phyloP scores from a whole-genome alignment of 2,888 invertebrate genomes.

The Heliconius aoede region DNA sequence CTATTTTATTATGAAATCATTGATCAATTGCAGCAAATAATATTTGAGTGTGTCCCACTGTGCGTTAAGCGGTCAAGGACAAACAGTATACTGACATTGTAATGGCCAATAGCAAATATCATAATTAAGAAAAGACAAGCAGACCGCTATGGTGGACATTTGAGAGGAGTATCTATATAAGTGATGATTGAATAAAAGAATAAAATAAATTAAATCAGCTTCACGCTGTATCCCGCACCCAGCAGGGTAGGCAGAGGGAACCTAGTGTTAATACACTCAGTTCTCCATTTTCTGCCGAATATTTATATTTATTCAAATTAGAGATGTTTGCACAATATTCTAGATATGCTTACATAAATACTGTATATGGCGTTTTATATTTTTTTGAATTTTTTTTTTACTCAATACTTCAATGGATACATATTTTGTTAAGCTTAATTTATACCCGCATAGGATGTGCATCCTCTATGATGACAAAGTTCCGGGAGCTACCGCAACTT shows the following conservation, averaged over 20 bases:
- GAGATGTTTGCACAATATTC: too few species aligned
- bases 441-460: constrained; percentile 55
- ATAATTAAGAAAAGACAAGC: neutral
- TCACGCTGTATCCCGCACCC: too few species aligned
- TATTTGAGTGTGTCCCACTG: constrained; percentile 30
- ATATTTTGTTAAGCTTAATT: constrained; percentile 24
- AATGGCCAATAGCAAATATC: constrained; percentile 1
- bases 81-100: neutral
- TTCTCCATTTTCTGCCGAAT: too few species aligned
- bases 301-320: too few species aligned
- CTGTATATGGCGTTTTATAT: neutral
- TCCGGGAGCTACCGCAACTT: constrained; percentile 33
- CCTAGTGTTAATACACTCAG: too few species aligned
- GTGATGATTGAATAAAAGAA: too few species aligned
- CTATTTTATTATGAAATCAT: constrained; percentile 2
- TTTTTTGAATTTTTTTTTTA: neutral
- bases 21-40: constrained; percentile 22
- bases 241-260: too few species aligned
- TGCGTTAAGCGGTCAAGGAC: constrained; percentile 30
- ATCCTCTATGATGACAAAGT: constrained; percentile 46
- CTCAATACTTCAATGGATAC: neutral
- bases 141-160: too few species aligned
- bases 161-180: too few species aligned
- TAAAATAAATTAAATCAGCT: too few species aligned
- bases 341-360: too few species aligned